Evolutionary conservation across 1,140 invertebrate genomes (phyloP).

Genomic region (Samia ricini): DNA sequence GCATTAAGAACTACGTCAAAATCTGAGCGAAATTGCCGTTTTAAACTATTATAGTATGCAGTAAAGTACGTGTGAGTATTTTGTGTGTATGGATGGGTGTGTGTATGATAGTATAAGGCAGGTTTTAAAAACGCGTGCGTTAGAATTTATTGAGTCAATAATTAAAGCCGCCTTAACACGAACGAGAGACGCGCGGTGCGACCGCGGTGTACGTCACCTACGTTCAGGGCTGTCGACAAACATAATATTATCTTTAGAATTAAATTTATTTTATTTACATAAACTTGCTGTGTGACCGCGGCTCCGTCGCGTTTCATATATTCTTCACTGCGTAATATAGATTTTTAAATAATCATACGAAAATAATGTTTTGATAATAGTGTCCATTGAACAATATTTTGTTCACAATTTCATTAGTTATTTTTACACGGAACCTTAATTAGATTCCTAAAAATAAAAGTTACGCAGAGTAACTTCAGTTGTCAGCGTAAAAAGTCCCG

Average conservation of each 20-base stretch:
- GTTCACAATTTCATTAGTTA: not conserved
- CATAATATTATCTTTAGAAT: no score
- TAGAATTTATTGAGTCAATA: slow-evolving; percentile 75
- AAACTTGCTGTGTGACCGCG: not conserved
- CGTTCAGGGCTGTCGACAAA: not conserved
- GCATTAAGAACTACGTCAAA: not conserved
- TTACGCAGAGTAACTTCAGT: no score
- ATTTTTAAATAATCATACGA: no score
- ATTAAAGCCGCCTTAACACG: slow-evolving; percentile 32
- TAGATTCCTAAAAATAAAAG: no score
- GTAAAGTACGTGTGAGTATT: slow-evolving; percentile 2
- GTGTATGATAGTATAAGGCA: slow-evolving; percentile 34
- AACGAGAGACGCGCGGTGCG: no score
- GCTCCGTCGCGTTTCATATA: no score
- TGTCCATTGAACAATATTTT: no score
- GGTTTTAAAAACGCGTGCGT: slow-evolving; percentile 65
- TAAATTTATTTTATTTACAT: not conserved
- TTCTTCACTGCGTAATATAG: no score
- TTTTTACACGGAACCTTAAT: not conserved
- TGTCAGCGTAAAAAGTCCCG: no score
- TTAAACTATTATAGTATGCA: not conserved
- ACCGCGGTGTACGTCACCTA: no score
- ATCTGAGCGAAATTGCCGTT: not conserved
- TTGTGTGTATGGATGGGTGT: no score
- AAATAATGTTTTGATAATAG: no score